Evolutionary conservation across 2,888 invertebrate species (phyloP).

Genomic region (Antheraea assamensis): DNA sequence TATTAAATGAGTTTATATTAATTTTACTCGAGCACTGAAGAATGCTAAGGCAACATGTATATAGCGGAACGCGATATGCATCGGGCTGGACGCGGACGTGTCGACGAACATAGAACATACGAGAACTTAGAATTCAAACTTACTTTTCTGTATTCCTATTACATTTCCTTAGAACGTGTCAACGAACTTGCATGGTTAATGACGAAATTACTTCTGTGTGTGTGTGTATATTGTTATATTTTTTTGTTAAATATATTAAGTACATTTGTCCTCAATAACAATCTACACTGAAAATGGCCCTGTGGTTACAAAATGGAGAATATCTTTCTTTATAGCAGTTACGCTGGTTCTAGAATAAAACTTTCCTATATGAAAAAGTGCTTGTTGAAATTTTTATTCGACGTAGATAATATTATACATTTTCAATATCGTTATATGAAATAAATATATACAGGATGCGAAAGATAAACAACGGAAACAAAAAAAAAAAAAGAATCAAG

Average conservation of each 20-base stretch:
- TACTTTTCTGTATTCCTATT: neutral
- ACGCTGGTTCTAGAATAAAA: too few species aligned
- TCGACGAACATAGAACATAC: neutral
- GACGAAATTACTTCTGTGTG: neutral
- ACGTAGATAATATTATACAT: too few species aligned
- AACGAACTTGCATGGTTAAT: neutral
- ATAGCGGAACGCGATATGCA: slow-evolving; percentile 10
- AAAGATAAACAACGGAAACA: neutral
- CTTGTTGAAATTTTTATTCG: too few species aligned
- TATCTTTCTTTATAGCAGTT: too few species aligned
- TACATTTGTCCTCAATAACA: neutral
- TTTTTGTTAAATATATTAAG: neutral
- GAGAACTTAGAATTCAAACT: slow-evolving; percentile 1
- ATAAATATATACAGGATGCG: neutral
- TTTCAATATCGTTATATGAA: neutral
- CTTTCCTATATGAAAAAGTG: too few species aligned
- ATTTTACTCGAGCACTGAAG: slow-evolving; percentile 54
- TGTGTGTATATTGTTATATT: neutral
- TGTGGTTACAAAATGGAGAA: neutral
- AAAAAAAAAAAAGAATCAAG: neutral
- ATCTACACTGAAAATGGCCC: neutral
- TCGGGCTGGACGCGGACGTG: neutral
- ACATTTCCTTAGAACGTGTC: neutral
- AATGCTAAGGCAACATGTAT: slow-evolving; percentile 11
- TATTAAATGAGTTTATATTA: slow-evolving; percentile 78